Conservation (phyloP, 2,113 vertebrate species). For the Pyrgilauda ruficollis region DNA sequence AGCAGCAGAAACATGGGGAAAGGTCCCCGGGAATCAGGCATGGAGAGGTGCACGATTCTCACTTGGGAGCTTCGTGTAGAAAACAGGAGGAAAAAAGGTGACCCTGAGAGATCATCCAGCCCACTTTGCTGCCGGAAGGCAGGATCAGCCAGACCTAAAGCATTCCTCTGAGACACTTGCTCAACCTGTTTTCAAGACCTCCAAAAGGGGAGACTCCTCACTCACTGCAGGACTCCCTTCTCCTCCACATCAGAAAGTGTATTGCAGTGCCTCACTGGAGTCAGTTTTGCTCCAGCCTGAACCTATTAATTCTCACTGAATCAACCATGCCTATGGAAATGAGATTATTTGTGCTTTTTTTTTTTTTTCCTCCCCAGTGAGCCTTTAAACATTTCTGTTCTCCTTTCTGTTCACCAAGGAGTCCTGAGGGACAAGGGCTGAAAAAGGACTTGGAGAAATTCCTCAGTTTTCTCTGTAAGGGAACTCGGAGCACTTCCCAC, state of each 20-base stretch:
- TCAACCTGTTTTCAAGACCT: constrained; percentile 36
- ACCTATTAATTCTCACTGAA: background rate
- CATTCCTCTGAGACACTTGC: constrained; percentile 28
- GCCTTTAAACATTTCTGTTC: background rate
- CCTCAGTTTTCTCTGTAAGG: background rate
- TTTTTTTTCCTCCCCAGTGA: background rate
- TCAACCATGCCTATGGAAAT: background rate
- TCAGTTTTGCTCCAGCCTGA: background rate
- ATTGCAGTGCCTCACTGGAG: background rate
- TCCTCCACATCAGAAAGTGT: background rate
- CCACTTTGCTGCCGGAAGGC: background rate
- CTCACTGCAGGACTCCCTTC: background rate
- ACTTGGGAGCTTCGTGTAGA: background rate
- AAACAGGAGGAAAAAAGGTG: background rate
- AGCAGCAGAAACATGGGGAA: background rate
- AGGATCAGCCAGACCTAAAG: constrained; percentile 31
- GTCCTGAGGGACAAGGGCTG: background rate
- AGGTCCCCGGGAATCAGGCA: background rate
- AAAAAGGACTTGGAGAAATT: background rate
- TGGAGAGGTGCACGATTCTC: background rate
- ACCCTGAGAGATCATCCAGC: background rate
- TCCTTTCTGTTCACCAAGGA: background rate
- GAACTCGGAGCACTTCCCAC: background rate
- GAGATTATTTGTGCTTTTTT: background rate
- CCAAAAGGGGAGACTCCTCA: background rate